phyloP scores from a whole-genome alignment of 2,888 invertebrate genomes.

The Stictocephala bisonia region DNA sequence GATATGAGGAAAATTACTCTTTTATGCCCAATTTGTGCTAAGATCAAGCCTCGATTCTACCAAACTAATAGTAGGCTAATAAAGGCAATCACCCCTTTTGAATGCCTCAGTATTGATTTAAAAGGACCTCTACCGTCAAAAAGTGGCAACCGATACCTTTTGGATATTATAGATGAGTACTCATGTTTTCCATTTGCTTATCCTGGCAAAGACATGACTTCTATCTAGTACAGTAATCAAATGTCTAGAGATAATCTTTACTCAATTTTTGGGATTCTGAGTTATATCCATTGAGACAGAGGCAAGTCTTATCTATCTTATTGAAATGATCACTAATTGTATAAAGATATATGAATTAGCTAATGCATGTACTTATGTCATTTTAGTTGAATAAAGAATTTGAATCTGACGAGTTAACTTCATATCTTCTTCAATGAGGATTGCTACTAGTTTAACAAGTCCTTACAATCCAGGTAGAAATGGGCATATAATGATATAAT shows the following conservation, averaged over 20 bases:
- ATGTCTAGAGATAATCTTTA: not conserved
- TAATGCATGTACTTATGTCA: no score
- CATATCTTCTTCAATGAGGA: not conserved
- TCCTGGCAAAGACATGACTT: not conserved
- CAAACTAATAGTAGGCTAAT: not conserved
- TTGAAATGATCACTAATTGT: no score
- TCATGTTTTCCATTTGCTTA: slow-evolving; percentile 51
- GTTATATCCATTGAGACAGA: not conserved
- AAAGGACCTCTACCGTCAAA: slow-evolving; percentile 48
- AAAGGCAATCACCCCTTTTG: slow-evolving; percentile 26
- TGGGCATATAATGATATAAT: slow-evolving; percentile 7
- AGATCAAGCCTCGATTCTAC: slow-evolving; percentile 51
- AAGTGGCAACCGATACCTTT: slow-evolving; percentile 35
- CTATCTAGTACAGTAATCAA: not conserved
- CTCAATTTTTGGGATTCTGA: slow-evolving; percentile 6
- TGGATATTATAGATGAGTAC: slow-evolving; percentile 49
- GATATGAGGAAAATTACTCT: slow-evolving; percentile 48
- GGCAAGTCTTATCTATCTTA: no score
- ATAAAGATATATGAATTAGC: no score
- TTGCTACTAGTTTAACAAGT: slow-evolving; percentile 1
- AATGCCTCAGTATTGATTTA: slow-evolving; percentile 18
- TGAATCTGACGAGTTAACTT: no score
- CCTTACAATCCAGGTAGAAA: not conserved
- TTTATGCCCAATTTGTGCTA: slow-evolving; percentile 50
- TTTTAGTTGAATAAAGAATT: not conserved